Conservation (phyloP, 1,140 invertebrate genomes). For the Nylanderia fulva region DNA sequence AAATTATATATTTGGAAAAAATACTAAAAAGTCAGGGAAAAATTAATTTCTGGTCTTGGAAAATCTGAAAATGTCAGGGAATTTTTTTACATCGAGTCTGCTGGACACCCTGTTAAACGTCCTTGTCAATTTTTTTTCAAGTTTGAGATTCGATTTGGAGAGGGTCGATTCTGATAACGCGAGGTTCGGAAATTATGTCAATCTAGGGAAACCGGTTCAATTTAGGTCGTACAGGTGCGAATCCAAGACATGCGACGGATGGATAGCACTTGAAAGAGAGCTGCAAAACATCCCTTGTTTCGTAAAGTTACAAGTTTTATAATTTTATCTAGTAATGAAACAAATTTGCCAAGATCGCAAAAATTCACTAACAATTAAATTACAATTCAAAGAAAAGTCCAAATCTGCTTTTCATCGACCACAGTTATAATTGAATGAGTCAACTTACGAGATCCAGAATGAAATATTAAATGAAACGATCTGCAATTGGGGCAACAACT, state of each 20-base stretch:
- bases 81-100: too few species aligned
- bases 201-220: background rate
- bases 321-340: background rate
- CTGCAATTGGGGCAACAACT: background rate
- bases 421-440: background rate
- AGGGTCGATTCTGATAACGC: slow-evolving; percentile 6
- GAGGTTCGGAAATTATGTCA: background rate
- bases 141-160: background rate
- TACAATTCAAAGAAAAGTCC: background rate
- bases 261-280: background rate
- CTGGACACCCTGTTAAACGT: too few species aligned
- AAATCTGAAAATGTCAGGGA: too few species aligned
- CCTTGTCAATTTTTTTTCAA: background rate
- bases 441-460: too few species aligned
- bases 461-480: background rate
- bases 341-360: background rate
- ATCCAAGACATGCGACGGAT: background rate
- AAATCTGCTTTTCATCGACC: background rate
- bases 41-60: too few species aligned
- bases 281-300: slow-evolving; percentile 2
- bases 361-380: background rate
- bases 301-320: background rate
- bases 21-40: too few species aligned
- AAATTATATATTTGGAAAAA: too few species aligned
- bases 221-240: background rate